Conservation (phyloP, 2,888 invertebrate genomes). For the Chrysotoxum bicinctum region DNA sequence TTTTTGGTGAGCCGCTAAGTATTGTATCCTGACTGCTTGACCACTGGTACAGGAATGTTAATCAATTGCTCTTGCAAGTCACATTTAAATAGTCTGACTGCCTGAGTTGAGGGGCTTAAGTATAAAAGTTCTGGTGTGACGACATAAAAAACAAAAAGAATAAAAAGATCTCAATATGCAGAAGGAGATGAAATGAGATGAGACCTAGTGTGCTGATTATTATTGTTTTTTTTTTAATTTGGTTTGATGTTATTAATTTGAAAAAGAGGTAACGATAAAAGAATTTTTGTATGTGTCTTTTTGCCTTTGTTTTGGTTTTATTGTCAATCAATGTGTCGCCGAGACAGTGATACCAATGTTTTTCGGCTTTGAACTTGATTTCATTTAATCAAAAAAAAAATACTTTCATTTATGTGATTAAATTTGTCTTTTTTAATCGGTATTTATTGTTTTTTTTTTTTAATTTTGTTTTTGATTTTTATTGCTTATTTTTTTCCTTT, state of each 20-base stretch:
- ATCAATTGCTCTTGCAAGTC: constrained; percentile 75
- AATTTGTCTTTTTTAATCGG: background rate
- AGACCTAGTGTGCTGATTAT: constrained; percentile 56
- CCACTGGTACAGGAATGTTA: constrained; percentile 80
- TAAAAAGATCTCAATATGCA: constrained; percentile 47
- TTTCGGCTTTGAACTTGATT: constrained; percentile 67
- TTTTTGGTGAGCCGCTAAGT: constrained; percentile 28
- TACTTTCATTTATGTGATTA: constrained; percentile 46
- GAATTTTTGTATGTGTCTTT: constrained; percentile 14
- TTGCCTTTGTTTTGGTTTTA: constrained; percentile 27
- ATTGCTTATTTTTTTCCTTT: background rate
- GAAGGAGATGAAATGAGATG: constrained; percentile 62
- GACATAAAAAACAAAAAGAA: constrained; percentile 41
- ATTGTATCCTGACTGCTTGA: constrained; percentile 77
- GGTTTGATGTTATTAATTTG: background rate
- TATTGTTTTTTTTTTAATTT: constrained; percentile 29
- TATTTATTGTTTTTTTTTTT: background rate
- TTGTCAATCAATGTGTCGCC: background rate
- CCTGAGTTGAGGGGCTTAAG: constrained; percentile 38
- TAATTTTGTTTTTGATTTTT: constrained; percentile 24
- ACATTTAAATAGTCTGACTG: constrained; percentile 76
- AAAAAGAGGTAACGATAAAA: constrained; percentile 45
- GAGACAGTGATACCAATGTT: constrained; percentile 41
- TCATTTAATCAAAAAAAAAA: constrained; percentile 57
- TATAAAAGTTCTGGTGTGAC: constrained; percentile 68